These are phyloP conservation scores for Allolobophora icterica DNA, from an alignment of 2,888 invertebrate genomes.

Conservation along the genomic window DNA sequence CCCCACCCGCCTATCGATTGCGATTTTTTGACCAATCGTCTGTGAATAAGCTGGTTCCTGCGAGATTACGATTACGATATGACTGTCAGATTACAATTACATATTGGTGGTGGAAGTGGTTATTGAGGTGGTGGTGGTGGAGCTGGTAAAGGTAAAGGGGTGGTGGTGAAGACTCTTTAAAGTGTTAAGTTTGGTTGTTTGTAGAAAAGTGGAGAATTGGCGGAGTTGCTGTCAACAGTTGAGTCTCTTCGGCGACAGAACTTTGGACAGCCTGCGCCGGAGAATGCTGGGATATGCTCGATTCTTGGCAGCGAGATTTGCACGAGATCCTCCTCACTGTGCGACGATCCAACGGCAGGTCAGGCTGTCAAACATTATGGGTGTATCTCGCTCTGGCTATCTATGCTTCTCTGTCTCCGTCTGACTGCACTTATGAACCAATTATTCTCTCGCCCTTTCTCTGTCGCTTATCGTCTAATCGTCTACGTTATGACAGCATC, in stretches of 20 bases:
- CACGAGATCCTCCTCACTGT: neutral
- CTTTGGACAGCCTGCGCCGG: constrained; percentile 5
- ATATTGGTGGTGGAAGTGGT: no score
- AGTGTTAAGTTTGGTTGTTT: neutral
- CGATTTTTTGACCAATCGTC: no score
- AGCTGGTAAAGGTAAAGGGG: no score
- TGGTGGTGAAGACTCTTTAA: neutral
- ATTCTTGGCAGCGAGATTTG: neutral
- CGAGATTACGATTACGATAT: no score
- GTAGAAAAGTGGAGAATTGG: neutral
- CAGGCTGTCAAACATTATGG: neutral
- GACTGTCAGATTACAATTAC: no score
- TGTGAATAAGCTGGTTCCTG: no score
- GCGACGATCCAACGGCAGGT: constrained; percentile 9
- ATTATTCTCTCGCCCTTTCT: no score
- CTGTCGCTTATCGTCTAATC: no score
- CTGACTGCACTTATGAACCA: neutral
- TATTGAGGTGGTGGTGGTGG: no score
- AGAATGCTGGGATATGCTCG: neutral
- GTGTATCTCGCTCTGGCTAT: neutral
- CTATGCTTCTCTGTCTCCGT: neutral
- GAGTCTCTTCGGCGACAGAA: constrained; percentile 13
- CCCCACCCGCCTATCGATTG: no score
- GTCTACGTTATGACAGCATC: no score
- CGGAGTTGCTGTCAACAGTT: neutral